Conservation (phyloP, 64 coral and sea anemone species). For the Montipora foliosa region DNA sequence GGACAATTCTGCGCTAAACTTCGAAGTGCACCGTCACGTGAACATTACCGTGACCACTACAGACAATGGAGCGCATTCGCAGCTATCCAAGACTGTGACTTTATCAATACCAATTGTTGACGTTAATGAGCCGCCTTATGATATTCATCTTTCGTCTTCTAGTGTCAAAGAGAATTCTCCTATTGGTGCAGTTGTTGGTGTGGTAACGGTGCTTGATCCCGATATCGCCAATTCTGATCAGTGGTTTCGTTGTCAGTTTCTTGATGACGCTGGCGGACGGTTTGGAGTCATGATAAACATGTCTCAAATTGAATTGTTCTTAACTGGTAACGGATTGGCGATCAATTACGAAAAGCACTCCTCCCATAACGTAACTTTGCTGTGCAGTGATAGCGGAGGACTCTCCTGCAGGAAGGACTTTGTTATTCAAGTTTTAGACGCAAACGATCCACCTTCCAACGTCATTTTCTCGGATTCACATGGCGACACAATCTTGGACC, state of each 20-base stretch:
- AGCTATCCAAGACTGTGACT: conserved; percentile 63
- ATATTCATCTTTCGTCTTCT: conserved; percentile 57
- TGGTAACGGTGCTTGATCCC: conserved; percentile 67
- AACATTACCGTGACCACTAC: conserved; percentile 74
- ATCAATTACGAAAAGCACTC: conserved; percentile 79
- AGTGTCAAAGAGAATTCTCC: conserved; percentile 74
- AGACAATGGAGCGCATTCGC: conserved; percentile 68
- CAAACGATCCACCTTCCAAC: conserved; percentile 70
- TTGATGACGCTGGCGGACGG: conserved; percentile 65
- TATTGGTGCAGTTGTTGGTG: conserved; percentile 54
- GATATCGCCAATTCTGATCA: conserved; percentile 47
- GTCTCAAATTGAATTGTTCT: conserved; percentile 34
- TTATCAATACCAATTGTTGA: conserved; percentile 68
- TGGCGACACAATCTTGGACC: conserved; percentile 74
- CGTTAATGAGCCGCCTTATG: conserved; percentile 66
- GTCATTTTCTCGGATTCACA: conserved; percentile 73
- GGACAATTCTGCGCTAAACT: conserved; percentile 53
- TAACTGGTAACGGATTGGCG: conserved; percentile 67
- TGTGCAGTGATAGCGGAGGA: conserved; percentile 71
- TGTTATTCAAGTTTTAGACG: conserved; percentile 70
- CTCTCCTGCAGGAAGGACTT: conserved; percentile 69
- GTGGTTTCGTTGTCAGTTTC: conserved; percentile 55
- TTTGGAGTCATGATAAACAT: conserved; percentile 63
- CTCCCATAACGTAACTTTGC: conserved; percentile 56
- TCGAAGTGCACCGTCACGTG: conserved; percentile 59